These are phyloP conservation scores for Rhizoglyphus robini DNA, from an alignment of 1,140 invertebrate genomes.

Conservation along the genomic window DNA sequence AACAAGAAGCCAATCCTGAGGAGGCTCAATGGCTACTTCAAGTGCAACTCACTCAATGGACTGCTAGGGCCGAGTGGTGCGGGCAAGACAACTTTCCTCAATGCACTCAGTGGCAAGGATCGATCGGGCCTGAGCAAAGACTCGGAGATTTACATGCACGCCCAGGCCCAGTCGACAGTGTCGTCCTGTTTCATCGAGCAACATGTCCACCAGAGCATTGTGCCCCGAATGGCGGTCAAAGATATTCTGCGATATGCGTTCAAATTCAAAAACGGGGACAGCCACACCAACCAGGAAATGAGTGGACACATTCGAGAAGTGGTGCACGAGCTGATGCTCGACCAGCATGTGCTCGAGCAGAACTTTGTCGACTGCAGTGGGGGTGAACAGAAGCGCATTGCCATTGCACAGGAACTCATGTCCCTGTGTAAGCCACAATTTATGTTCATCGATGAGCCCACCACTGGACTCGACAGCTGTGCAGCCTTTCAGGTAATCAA, in stretches of 20 bases:
- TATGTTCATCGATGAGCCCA: background rate
- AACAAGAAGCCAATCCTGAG: background rate
- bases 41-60: constrained; percentile 1
- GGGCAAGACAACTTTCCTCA: constrained; percentile 28
- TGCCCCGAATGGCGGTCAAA: background rate
- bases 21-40: constrained; percentile 8
- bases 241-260: constrained; percentile 1
- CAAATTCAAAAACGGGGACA: background rate
- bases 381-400: constrained; percentile 78
- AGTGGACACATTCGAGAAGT: background rate
- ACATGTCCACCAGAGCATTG: constrained; percentile 1
- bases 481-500: background rate
- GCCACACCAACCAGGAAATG: no score
- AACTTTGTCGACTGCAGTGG: constrained; percentile 36
- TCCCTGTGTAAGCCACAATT: background rate
- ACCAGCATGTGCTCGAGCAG: background rate
- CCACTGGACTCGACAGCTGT: background rate
- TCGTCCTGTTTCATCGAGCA: background rate
- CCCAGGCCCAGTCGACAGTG: background rate
- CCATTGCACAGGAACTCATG: constrained; percentile 66
- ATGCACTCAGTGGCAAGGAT: constrained; percentile 4
- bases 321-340: background rate
- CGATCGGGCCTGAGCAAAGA: background rate
- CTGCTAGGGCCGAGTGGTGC: constrained; percentile 27
- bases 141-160: background rate